Percentiles rank a stretch among this genome's conserved stretches.
These are phyloP conservation scores for Neolamprologus sp. DNA, from an alignment of 2,113 vertebrate species.

Conservation along the genomic window DNA sequence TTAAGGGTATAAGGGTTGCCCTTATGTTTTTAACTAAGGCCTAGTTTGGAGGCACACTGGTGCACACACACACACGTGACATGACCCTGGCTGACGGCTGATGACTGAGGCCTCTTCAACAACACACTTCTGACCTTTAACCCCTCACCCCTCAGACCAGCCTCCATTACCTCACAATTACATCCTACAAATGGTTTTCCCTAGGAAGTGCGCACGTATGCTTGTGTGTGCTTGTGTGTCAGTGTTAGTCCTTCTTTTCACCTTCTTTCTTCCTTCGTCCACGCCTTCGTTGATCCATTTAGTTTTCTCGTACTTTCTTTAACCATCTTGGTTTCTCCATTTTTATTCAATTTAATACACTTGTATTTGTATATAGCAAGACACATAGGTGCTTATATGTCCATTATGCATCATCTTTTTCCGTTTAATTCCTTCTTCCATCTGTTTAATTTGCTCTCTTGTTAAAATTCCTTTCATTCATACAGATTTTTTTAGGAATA, in stretches of 20 bases:
- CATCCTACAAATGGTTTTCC: conserved; percentile 72
- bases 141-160: conserved; percentile 55
- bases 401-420: not conserved
- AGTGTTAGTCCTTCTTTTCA: not conserved
- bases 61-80: not conserved
- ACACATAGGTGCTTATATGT: not conserved
- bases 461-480: not conserved
- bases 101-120: conserved; percentile 15
- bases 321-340: not conserved
- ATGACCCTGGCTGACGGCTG: not conserved
- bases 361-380: not conserved
- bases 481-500: not conserved
- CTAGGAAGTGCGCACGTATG: conserved; percentile 14
- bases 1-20: not conserved
- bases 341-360: not conserved
- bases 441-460: not conserved
- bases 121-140: conserved; percentile 46
- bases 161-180: conserved; percentile 69
- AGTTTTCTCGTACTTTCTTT: not conserved
- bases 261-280: not conserved
- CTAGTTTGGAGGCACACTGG: not conserved
- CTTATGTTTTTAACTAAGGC: not conserved
- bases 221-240: not conserved
- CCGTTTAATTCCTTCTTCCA: not conserved
- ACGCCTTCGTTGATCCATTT: not conserved